Percentiles rank a stretch among this genome's conserved stretches.
These are phyloP conservation scores for Anoplophora glabripennis DNA, from an alignment of 1,140 invertebrate genomes.

Conservation along the genomic window DNA sequence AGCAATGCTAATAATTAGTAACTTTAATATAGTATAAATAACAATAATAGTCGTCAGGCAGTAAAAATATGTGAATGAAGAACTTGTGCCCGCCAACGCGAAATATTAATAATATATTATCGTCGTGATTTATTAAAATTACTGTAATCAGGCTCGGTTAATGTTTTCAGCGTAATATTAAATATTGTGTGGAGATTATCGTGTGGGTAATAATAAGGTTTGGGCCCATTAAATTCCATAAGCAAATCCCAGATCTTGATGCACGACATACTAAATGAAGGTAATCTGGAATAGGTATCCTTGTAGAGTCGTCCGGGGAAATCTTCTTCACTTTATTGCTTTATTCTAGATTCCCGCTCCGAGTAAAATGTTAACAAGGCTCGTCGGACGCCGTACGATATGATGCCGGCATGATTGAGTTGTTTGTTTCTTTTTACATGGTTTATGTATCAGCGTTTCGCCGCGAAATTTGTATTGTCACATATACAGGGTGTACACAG, in stretches of 20 bases:
- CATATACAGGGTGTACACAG: no score
- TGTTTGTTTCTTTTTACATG: no score
- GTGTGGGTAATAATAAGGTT: slow-evolving; percentile 41
- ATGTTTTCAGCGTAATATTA: slow-evolving; percentile 26
- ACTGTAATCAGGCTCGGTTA: slow-evolving; percentile 29
- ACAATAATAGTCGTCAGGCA: slow-evolving; percentile 13
- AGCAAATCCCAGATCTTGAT: slow-evolving; percentile 36
- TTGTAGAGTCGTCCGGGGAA: slow-evolving; percentile 13
- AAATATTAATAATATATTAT: slow-evolving; percentile 23
- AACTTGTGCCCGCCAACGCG: slow-evolving; percentile 21
- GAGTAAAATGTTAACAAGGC: no score
- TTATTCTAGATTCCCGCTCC: no score
- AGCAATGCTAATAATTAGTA: slow-evolving; percentile 3
- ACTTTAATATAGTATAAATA: slow-evolving; percentile 18
- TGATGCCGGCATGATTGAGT: no score
- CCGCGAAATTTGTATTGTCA: no score
- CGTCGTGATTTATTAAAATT: slow-evolving; percentile 28
- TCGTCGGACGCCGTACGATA: no score
- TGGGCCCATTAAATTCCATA: slow-evolving; percentile 44
- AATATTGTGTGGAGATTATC: slow-evolving; percentile 35
- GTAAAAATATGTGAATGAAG: slow-evolving; percentile 19
- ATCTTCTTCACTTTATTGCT: no score
- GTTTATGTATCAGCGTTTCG: no score
- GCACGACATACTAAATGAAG: slow-evolving; percentile 23
- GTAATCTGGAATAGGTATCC: slow-evolving; percentile 19